A percentile compares a stretch with the other conserved stretches of the same genome.
phyloP scores from a whole-genome alignment of 2,888 invertebrate genomes.

The Leptinotarsa rubiginosa region DNA sequence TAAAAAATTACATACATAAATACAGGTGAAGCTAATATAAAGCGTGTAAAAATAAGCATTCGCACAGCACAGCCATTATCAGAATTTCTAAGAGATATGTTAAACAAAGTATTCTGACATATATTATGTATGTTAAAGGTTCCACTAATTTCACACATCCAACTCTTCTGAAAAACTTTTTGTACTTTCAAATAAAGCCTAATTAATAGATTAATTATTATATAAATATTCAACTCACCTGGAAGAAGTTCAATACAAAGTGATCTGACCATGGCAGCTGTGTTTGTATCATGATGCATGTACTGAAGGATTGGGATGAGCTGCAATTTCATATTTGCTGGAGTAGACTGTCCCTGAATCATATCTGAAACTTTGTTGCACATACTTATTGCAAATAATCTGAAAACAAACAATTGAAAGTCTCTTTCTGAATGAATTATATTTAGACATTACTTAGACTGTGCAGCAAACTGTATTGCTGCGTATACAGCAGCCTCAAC shows the following conservation, averaged over 20 bases:
- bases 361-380: conserved; percentile 95
- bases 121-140: too few relatives aligned
- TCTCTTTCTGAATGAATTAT: not conserved
- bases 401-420: conserved; percentile 62
- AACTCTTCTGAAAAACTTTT: too few relatives aligned
- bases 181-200: too few relatives aligned
- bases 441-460: conserved; percentile 79
- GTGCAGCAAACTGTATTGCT: conserved; percentile 92
- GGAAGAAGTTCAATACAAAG: conserved; percentile 80
- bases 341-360: conserved; percentile 93
- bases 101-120: too few relatives aligned
- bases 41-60: too few relatives aligned
- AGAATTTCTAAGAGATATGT: too few relatives aligned
- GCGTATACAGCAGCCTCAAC: conserved; percentile 97
- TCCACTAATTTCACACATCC: too few relatives aligned
- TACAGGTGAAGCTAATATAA: too few relatives aligned
- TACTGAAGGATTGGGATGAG: conserved; percentile 91
- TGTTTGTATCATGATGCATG: conserved; percentile 85
- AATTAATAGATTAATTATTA: not conserved
- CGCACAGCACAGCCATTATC: too few relatives aligned
- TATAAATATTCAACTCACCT: conserved; percentile 55
- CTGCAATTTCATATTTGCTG: conserved; percentile 90
- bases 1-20: too few relatives aligned
- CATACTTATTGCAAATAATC: conserved; percentile 95
- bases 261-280: conserved; percentile 76